Percentiles rank a stretch among this genome's conserved stretches.
These are phyloP conservation scores for Diplosoma virens DNA, from an alignment of 23 tunicate genomes.

Conservation along the genomic window DNA sequence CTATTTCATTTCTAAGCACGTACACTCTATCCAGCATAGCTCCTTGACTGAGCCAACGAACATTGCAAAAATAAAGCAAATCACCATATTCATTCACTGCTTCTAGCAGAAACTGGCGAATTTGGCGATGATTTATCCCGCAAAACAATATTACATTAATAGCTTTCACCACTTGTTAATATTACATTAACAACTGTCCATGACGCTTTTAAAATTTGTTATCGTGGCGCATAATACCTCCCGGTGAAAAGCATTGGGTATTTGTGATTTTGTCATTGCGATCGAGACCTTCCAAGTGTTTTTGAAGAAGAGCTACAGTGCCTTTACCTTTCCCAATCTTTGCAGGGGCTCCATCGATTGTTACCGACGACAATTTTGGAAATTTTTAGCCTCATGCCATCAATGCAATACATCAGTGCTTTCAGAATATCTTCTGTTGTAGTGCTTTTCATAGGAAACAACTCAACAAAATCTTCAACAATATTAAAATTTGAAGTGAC, in stretches of 20 bases:
- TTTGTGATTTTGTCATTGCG: conserved; percentile 10
- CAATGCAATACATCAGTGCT: conserved; percentile 19
- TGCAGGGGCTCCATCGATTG: conserved; percentile 49
- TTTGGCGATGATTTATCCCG: conserved; percentile 30
- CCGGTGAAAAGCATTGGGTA: conserved; percentile 31
- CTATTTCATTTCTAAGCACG: conserved; percentile 10
- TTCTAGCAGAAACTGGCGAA: conserved; percentile 44
- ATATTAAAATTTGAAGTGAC: conserved; percentile 3
- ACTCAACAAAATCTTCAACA: conserved; percentile 27
- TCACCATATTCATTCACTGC: conserved; percentile 47
- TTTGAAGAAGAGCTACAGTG: conserved; percentile 36
- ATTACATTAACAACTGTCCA: background rate
- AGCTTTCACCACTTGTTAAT: too few species aligned
- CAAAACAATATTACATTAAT: conserved; percentile 17
- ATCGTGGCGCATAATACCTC: conserved; percentile 29
- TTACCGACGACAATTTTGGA: conserved; percentile 26
- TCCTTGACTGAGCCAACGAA: conserved; percentile 51
- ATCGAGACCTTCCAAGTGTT: conserved; percentile 30
- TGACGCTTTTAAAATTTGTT: background rate
- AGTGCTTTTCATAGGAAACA: conserved; percentile 30
- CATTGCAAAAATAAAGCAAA: conserved; percentile 45
- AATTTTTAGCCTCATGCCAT: conserved; percentile 4
- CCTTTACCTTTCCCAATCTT: conserved; percentile 41
- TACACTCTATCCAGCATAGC: conserved; percentile 32
- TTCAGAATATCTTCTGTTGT: conserved; percentile 28